These are phyloP conservation scores for Sphaerophoria taeniata DNA, from an alignment of 2,888 invertebrate species.

Conservation along the genomic window DNA sequence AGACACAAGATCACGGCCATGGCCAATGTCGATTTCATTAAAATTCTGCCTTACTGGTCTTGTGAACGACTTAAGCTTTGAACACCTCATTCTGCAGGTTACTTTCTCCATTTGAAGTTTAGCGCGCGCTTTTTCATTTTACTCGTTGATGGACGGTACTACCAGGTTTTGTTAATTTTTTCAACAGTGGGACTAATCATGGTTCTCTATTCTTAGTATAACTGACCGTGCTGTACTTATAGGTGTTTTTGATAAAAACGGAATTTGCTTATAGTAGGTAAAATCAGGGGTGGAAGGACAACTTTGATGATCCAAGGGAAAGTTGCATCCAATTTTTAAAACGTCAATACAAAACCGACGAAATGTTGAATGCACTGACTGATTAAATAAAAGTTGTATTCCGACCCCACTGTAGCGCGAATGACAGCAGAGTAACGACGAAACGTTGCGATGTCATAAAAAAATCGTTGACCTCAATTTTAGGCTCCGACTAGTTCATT, in stretches of 20 bases:
- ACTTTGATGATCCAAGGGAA: too few relatives aligned
- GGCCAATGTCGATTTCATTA: slow-evolving; percentile 74
- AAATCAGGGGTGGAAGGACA: too few relatives aligned
- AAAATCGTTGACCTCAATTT: slow-evolving; percentile 70
- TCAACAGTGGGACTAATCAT: slow-evolving; percentile 10
- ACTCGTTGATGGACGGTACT: slow-evolving; percentile 13
- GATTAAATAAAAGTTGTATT: too few relatives aligned
- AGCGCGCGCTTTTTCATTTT: slow-evolving; percentile 35
- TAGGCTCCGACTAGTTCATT: slow-evolving; percentile 19
- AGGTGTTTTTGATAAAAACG: too few relatives aligned
- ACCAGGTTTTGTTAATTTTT: neutral
- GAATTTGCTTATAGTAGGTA: too few relatives aligned
- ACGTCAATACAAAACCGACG: too few relatives aligned
- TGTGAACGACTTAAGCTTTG: too few relatives aligned
- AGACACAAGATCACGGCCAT: slow-evolving; percentile 72
- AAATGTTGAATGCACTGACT: too few relatives aligned
- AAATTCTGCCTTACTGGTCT: slow-evolving; percentile 46
- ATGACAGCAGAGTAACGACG: slow-evolving; percentile 37
- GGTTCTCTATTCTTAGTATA: neutral
- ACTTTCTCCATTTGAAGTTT: slow-evolving; percentile 67
- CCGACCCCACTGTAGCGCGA: slow-evolving; percentile 16
- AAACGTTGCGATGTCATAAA: slow-evolving; percentile 63
- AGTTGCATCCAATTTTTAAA: too few relatives aligned
- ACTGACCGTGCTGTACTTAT: neutral
- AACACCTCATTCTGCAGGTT: slow-evolving; percentile 30